Base-by-base conservation (phyloP, 2,888 invertebrate genomes). In the Gasteruption jaculator region DNA sequence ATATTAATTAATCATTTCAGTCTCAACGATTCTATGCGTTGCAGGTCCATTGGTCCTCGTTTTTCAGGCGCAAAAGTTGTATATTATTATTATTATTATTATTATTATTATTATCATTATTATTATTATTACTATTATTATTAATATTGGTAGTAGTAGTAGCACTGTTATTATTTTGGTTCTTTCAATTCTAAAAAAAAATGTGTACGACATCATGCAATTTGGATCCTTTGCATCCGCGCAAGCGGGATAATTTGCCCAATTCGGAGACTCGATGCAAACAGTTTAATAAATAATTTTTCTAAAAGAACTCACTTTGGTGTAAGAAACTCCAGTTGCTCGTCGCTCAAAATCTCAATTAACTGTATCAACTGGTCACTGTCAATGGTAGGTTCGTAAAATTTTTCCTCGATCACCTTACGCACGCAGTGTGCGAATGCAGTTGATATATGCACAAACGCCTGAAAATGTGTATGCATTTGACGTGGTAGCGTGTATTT, bases 391-490 rank as follows among this genome's bases (percentile, higher is more conserved):
- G 64, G 52, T 1, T 53, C 32, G 32, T 69, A 71, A 46, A 59
- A 65, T 37, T 54, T 54, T 50, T 71, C 71, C 4, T 70, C 62
- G 29, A 71, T 65, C n/a, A 39, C 39, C 41, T 59, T 54, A 3
- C 33, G 12, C 5, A 57, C 40, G 40, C 69, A 70, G 4, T 67
- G 51, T 3, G 69, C 60, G 38, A 54, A 71, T n/a, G 66, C 70
- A n/a, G 70, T 70, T 2, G 69, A 68, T 35, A 71, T 48, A 20
- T 71, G 57, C 3, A 69, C 61, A 32, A 70, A 63, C 6, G 57
- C 63, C 71, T 71, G 43, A 11, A 46, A 39, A 25, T 2, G 12
- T 26, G 19, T n/a, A n/a, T n/a, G n/a, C n/a, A n/a, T n/a, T n/a
- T n/a, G n/a, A n/a, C n/a, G n/a, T n/a, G n/a, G n/a, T n/a, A n/a